These are phyloP conservation scores for Penelope pileata DNA, from an alignment of 2,113 vertebrate genomes.

Conservation along the genomic window DNA sequence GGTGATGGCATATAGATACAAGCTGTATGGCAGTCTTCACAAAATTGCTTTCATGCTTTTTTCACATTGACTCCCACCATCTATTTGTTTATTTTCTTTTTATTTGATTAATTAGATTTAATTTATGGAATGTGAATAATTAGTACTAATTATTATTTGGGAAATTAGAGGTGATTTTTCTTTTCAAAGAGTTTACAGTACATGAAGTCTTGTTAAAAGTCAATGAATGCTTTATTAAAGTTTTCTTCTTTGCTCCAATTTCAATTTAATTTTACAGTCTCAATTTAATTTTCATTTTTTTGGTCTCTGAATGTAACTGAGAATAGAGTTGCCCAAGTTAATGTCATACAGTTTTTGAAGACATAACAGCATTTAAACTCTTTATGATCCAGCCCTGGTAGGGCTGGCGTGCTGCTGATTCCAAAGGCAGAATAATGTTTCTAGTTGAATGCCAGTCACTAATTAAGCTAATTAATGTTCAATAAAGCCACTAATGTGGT, in stretches of 20 bases:
- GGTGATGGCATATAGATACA: background rate
- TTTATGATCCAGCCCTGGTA: background rate
- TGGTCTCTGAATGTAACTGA: background rate
- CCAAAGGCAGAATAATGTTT: background rate
- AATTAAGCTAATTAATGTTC: background rate
- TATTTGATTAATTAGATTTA: background rate
- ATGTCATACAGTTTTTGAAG: background rate
- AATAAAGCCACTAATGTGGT: rapidly evolving
- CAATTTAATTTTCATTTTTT: background rate
- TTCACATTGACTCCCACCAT: background rate
- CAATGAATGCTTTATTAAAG: background rate
- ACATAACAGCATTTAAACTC: background rate
- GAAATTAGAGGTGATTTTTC: background rate
- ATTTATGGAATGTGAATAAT: background rate
- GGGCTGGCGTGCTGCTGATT: background rate
- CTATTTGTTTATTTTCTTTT: background rate
- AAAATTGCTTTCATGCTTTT: background rate
- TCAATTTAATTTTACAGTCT: background rate
- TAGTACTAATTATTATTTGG: background rate
- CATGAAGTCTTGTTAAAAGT: background rate
- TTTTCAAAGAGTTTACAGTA: background rate
- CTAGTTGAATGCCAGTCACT: background rate
- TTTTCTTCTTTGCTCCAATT: rapidly evolving
- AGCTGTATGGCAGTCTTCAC: background rate
- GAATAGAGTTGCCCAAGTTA: background rate